A percentile compares a stretch with the other conserved stretches of the same genome.
phyloP scores from a whole-genome alignment of 2,113 vertebrate genomes.

The Poeciliopsis retropinna region DNA sequence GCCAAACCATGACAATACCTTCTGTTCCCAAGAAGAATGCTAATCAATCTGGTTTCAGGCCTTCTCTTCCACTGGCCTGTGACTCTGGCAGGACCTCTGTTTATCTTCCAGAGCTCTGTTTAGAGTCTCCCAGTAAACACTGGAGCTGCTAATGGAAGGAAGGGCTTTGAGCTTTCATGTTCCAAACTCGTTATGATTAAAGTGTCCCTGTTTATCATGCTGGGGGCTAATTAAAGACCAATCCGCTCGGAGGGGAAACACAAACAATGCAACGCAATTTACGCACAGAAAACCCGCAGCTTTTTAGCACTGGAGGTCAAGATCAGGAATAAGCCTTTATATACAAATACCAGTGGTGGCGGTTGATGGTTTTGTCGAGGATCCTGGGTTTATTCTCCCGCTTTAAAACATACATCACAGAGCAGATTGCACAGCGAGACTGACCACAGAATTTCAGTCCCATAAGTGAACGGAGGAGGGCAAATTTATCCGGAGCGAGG shows the following conservation, averaged over 20 bases:
- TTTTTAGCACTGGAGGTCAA: conserved; percentile 48
- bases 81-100: conserved; percentile 69
- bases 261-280: conserved; percentile 71
- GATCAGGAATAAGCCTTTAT: conserved; percentile 57
- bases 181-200: conserved; percentile 71
- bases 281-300: conserved; percentile 57
- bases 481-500: conserved; percentile 22
- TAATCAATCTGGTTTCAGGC: conserved; percentile 59
- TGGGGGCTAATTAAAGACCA: conserved; percentile 71
- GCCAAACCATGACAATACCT: conserved; percentile 37
- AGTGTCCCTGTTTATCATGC: conserved; percentile 64
- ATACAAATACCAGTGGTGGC: conserved; percentile 68
- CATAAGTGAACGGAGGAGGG: conserved; percentile 50
- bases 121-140: conserved; percentile 77
- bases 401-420: conserved; percentile 61
- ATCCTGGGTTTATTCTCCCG: conserved; percentile 47
- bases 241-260: conserved; percentile 56
- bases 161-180: conserved; percentile 66
- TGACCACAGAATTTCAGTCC: conserved; percentile 49
- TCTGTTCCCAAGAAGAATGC: conserved; percentile 34
- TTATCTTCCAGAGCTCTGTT: conserved; percentile 76
- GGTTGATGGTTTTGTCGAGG: conserved; percentile 63
- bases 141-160: conserved; percentile 75
- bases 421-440: conserved; percentile 53
- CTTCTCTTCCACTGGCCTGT: conserved; percentile 54